A percentile compares a stretch with the other conserved stretches of the same genome.
Conservation (phyloP, 2,797 vertebrate species). For the Crenichthys baileyi region DNA sequence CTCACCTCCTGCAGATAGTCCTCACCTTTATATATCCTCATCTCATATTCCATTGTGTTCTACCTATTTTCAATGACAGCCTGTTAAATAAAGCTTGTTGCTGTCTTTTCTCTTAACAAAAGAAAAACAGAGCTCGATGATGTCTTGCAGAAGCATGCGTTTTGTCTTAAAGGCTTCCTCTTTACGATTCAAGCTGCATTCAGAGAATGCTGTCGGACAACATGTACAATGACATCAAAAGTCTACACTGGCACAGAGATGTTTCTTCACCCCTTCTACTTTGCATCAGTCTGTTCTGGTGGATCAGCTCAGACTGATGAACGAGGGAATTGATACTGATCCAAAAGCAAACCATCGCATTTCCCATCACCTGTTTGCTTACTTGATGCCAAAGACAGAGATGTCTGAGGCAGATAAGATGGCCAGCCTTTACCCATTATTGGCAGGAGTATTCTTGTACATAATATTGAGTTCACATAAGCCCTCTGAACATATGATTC, state of each 20-base stretch:
- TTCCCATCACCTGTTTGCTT: neutral
- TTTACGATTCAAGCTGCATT: neutral
- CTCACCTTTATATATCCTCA: neutral
- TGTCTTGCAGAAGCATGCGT: neutral
- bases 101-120: neutral
- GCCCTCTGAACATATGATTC: neutral
- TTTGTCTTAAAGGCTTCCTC: neutral
- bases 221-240: neutral
- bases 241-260: neutral
- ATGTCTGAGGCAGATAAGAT: neutral
- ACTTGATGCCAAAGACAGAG: neutral
- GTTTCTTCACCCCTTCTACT: too few relatives aligned
- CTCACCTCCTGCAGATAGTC: neutral
- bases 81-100: neutral
- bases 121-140: neutral
- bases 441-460: neutral
- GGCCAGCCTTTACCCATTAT: neutral
- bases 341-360: neutral
- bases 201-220: neutral
- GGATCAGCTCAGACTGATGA: neutral
- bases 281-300: neutral
- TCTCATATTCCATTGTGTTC: neutral
- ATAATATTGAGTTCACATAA: conserved; percentile 17
- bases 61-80: neutral
- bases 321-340: neutral